Evolutionary conservation across 2,888 invertebrate genomes (phyloP).

Genomic region (Cetonia aurata): DNA sequence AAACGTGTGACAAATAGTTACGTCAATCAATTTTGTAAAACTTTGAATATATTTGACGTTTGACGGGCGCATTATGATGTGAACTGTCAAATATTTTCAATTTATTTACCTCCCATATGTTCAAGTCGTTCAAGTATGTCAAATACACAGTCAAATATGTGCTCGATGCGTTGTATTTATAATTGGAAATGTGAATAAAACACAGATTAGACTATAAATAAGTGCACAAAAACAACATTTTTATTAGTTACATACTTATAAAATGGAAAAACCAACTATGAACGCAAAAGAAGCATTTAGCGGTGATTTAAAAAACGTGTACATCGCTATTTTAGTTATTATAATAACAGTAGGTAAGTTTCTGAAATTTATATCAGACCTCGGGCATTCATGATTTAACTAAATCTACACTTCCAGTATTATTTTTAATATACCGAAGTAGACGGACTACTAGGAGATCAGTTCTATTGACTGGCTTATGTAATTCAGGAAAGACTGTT

Average conservation of each 20-base stretch:
- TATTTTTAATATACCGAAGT: slow-evolving; percentile 72
- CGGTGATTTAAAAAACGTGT: slow-evolving; percentile 24
- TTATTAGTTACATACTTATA: slow-evolving; percentile 1
- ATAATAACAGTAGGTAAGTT: slow-evolving; percentile 46
- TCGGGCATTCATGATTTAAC: neutral
- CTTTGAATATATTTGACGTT: no score
- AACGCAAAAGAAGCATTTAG: neutral
- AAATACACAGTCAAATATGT: no score
- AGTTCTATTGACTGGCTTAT: slow-evolving; percentile 85
- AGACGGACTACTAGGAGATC: slow-evolving; percentile 73
- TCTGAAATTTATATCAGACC: neutral
- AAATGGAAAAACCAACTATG: slow-evolving; percentile 30
- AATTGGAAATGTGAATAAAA: no score
- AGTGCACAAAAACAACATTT: neutral
- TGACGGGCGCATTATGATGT: no score
- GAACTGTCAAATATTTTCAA: no score
- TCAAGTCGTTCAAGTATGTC: no score
- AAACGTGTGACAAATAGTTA: no score
- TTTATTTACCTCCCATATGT: no score
- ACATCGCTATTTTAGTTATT: slow-evolving; percentile 44
- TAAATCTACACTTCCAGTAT: slow-evolving; percentile 30
- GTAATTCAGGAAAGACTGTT: slow-evolving; percentile 92
- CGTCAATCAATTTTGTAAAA: no score
- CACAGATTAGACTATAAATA: neutral
- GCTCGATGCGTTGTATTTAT: no score